Base-by-base conservation (phyloP, 2,888 invertebrate genomes). In the Plebejus argus region DNA sequence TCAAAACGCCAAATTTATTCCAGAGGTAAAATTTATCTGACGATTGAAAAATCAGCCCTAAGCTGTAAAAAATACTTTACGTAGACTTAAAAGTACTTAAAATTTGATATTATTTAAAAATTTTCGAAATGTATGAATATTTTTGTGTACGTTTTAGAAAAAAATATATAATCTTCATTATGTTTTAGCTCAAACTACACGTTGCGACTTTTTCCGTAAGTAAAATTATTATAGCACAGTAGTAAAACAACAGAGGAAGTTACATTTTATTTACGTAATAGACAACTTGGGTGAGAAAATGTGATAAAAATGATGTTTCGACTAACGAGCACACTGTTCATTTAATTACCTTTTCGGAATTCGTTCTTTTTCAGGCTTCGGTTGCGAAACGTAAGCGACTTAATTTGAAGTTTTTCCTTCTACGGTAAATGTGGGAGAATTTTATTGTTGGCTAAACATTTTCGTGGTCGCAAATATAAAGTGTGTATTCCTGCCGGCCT, bases 231-330 rank as follows among this genome's bases (percentile, higher is more conserved):
- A 3, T 8, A 20, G 20, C 7, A 56, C n/a, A n/a, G 2, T 58
- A 58, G 8, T 61, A 61, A 61, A 61, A 20, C 20, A n/a, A 56
- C n/a, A 20, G 10, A 58, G n/a, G 23, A 53, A 18, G 15, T 18
- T 66, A 0, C 8, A 10, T 66, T 66, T 15, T 66, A 33, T 66
- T 66, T 28, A 66, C 66, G 66, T 66, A 66, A 66, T 66, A 66
- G 66, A 33, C 15, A 23, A 66, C 28, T 66, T 3, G 49, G 18
- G 28, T 18, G 49, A 49, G 28, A 74, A 49, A 53, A 74, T 74
- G 45, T 72, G 72, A 72, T 53, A 74, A 53, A 66, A 74, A 74
- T 53, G 74, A 53, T 74, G 74, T 45, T 49, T 49, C 74, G 49
- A 20, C 53, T 74, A 74, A 74, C 74, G 74, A 74, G 74, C 28